phyloP scores from a whole-genome alignment of 64 coral and sea anemone genomes.

The Porites australiensis region DNA sequence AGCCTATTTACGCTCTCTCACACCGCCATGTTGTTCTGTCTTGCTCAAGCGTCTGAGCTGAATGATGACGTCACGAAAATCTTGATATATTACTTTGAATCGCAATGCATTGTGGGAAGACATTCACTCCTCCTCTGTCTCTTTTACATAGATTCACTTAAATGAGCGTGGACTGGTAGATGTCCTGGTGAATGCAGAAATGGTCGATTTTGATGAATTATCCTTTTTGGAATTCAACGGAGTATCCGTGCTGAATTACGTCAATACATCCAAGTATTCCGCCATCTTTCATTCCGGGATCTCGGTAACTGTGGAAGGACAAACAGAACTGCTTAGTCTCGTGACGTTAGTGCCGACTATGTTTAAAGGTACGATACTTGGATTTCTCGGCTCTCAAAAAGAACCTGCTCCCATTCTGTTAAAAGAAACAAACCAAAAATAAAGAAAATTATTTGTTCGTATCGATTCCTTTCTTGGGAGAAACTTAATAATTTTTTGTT shows the following conservation, averaged over 20 bases:
- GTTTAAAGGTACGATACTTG: conserved; percentile 52
- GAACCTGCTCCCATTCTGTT: no score
- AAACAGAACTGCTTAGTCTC: conserved; percentile 47
- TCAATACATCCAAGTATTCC: conserved; percentile 63
- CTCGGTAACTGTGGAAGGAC: conserved; percentile 66
- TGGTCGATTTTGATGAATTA: conserved; percentile 58
- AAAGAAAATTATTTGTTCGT: no score
- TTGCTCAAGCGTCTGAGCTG: no score
- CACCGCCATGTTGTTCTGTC: no score
- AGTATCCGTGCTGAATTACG: conserved; percentile 37
- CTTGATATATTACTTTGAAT: no score
- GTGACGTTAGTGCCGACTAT: conserved; percentile 50
- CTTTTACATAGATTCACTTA: conserved; percentile 54
- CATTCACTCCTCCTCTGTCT: background rate
- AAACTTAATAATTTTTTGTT: no score
- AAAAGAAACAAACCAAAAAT: no score
- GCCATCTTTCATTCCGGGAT: conserved; percentile 63
- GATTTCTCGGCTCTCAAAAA: no score
- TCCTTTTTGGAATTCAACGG: conserved; percentile 47
- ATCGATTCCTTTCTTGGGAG: no score
- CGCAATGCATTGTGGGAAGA: no score
- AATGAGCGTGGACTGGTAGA: conserved; percentile 58
- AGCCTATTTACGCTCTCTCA: no score
- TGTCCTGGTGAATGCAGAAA: conserved; percentile 60
- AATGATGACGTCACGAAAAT: no score